Evolutionary conservation across 1,140 invertebrate genomes (phyloP).

Genomic region (Drosophila saltans): DNA sequence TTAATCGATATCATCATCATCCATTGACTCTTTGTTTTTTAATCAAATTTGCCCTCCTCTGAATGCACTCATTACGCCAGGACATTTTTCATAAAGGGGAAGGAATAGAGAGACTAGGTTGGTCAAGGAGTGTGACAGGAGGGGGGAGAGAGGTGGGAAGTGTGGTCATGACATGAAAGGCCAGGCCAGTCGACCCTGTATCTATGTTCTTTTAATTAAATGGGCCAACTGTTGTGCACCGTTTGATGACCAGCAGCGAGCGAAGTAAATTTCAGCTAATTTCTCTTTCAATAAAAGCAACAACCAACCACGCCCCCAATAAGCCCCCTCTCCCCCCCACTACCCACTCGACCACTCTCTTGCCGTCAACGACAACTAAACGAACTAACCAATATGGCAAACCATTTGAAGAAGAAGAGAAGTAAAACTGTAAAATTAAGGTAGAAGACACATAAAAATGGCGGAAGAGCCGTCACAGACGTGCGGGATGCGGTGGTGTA

Average conservation of each 20-base stretch:
- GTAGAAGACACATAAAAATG: constrained; percentile 17
- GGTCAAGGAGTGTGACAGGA: no score
- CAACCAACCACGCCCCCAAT: constrained; percentile 14
- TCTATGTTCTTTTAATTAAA: constrained; percentile 64
- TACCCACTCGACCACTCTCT: background rate
- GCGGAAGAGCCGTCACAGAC: constrained; percentile 1
- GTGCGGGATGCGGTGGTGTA: background rate
- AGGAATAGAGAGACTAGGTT: no score
- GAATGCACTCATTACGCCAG: background rate
- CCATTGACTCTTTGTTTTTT: background rate
- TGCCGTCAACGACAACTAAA: background rate
- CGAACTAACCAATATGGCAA: constrained; percentile 30
- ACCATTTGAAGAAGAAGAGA: constrained; percentile 25
- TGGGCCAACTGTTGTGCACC: constrained; percentile 67
- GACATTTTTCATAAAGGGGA: background rate
- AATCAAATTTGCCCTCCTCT: constrained; percentile 5
- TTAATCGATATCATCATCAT: background rate
- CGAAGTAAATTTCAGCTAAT: constrained; percentile 73
- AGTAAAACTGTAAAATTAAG: constrained; percentile 18
- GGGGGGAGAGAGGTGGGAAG: no score
- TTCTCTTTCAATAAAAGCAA: constrained; percentile 74
- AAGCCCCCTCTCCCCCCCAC: background rate
- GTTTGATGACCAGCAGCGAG: constrained; percentile 46
- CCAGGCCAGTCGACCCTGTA: no score
- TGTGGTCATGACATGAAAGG: no score